Conservation (phyloP, 2,888 invertebrate species). For the Leptothorax acervorum region DNA sequence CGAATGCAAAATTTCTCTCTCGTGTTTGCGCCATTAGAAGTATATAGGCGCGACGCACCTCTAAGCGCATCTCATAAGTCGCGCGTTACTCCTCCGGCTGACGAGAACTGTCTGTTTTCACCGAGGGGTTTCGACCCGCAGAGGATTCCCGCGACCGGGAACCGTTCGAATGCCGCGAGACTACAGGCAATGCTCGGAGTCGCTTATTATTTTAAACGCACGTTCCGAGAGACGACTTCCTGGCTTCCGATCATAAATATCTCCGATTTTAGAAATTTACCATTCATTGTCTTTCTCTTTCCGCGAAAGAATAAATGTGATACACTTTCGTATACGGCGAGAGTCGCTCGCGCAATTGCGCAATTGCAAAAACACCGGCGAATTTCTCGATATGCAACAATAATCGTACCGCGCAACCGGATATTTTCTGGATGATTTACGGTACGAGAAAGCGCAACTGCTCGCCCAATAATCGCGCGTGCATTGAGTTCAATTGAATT, state of each 20-base stretch:
- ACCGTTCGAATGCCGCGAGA: slow-evolving; percentile 44
- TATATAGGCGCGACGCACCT: slow-evolving; percentile 9
- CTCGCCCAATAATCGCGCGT: slow-evolving; percentile 1
- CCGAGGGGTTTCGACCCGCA: slow-evolving; percentile 42
- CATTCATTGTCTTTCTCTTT: background rate
- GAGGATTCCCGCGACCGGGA: slow-evolving; percentile 30
- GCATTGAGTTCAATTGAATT: slow-evolving; percentile 28
- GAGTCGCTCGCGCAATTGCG: slow-evolving; percentile 16
- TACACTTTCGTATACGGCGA: slow-evolving; percentile 13
- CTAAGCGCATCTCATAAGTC: slow-evolving; percentile 44
- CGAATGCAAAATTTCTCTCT: slow-evolving; percentile 68
- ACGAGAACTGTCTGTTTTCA: slow-evolving; percentile 60
- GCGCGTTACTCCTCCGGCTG: slow-evolving; percentile 3
- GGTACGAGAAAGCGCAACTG: slow-evolving; percentile 1
- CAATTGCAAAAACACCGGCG: background rate
- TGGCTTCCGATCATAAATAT: slow-evolving; percentile 14
- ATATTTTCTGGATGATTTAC: slow-evolving; percentile 40
- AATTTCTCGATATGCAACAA: slow-evolving; percentile 25
- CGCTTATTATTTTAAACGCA: slow-evolving; percentile 57
- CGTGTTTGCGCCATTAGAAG: slow-evolving; percentile 35
- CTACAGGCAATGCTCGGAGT: slow-evolving; percentile 42
- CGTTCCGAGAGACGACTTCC: slow-evolving; percentile 59
- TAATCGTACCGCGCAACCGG: background rate
- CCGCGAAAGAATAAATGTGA: background rate
- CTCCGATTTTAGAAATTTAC: slow-evolving; percentile 21